Conservation (phyloP, 2,888 invertebrate species). For the Lutraria lutraria region DNA sequence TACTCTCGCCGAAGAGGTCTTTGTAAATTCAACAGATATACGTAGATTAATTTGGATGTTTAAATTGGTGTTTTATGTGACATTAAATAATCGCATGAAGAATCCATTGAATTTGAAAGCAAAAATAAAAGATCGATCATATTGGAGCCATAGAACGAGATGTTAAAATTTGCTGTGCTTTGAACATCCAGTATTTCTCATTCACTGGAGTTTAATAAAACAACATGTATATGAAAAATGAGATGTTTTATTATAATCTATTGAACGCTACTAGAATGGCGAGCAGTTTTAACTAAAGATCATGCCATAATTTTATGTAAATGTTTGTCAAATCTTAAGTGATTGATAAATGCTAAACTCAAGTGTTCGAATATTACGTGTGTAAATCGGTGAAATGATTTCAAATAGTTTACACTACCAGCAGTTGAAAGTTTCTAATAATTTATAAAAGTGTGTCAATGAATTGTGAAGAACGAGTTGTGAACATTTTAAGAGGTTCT, state of each 20-base stretch:
- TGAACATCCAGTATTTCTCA: background rate
- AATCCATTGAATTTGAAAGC: background rate
- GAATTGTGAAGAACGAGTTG: background rate
- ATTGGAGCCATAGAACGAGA: background rate
- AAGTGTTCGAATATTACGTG: background rate
- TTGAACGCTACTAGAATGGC: background rate
- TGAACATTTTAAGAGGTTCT: constrained; percentile 15
- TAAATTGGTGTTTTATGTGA: background rate
- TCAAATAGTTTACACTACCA: constrained; percentile 1
- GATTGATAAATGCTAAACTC: background rate
- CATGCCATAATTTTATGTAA: constrained; percentile 8
- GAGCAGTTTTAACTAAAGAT: background rate
- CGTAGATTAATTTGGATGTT: no score
- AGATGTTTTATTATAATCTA: background rate
- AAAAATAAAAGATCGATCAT: background rate
- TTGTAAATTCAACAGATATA: no score
- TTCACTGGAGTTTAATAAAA: constrained; percentile 4
- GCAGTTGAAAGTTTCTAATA: background rate
- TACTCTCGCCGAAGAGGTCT: no score
- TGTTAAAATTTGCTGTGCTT: background rate
- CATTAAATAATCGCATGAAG: background rate
- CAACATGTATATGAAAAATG: constrained; percentile 10
- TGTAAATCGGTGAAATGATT: constrained; percentile 12
- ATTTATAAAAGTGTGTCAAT: background rate
- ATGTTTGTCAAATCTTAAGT: background rate